Conservation (phyloP, 2,113 vertebrate genomes). For the Hippolais icterina region DNA sequence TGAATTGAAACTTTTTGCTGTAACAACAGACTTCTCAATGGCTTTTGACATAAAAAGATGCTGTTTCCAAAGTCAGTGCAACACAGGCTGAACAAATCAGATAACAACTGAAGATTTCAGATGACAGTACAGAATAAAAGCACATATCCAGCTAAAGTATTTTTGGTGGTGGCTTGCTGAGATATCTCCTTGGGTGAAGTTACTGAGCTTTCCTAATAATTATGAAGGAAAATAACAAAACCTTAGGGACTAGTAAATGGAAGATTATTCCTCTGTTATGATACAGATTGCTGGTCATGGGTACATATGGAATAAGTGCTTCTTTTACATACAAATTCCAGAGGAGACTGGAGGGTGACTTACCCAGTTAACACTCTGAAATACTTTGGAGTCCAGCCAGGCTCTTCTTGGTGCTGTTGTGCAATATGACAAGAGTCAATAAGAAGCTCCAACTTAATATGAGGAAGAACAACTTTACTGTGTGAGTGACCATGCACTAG, state of each 20-base stretch:
- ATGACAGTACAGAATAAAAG: not conserved
- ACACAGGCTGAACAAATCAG: not conserved
- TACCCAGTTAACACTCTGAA: not conserved
- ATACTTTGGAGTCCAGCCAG: not conserved
- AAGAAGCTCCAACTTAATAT: not conserved
- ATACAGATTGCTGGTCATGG: not conserved
- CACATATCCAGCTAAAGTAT: rapidly evolving
- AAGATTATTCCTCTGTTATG: not conserved
- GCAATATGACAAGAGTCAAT: not conserved
- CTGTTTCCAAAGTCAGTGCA: not conserved
- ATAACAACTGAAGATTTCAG: not conserved
- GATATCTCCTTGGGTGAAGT: not conserved
- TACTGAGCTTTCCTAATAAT: not conserved
- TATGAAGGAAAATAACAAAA: not conserved
- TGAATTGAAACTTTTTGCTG: not conserved
- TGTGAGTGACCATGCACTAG: not conserved
- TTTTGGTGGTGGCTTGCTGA: not conserved
- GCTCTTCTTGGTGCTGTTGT: not conserved
- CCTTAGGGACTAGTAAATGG: not conserved
- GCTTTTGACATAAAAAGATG: not conserved
- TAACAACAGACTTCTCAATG: not conserved
- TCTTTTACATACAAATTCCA: not conserved
- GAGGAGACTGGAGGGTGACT: not conserved
- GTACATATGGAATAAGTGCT: not conserved
- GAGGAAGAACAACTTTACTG: not conserved